Evolutionary conservation across 1,140 invertebrate genomes (phyloP).

Genomic region (Phymorhynchus buccinoides): DNA sequence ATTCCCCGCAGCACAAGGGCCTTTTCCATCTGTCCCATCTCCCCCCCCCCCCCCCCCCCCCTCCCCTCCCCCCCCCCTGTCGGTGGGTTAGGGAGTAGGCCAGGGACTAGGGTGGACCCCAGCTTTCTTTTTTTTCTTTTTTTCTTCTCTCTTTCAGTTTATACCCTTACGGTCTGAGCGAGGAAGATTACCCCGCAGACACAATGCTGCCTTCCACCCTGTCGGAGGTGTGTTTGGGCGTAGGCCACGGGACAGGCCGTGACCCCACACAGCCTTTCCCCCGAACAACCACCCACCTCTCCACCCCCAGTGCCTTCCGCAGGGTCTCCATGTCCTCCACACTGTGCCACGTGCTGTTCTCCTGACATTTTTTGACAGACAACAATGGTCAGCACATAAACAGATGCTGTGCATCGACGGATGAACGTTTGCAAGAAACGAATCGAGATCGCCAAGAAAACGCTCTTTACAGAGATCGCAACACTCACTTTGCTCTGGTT

Average conservation of each 20-base stretch:
- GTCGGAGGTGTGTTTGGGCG: slow-evolving; percentile 68
- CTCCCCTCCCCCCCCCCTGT: not conserved
- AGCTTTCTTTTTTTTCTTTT: no score
- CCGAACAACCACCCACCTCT: slow-evolving; percentile 72
- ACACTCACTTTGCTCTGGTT: no score
- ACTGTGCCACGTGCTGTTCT: slow-evolving; percentile 72
- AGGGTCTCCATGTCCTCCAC: slow-evolving; percentile 72
- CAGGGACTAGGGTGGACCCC: slow-evolving; percentile 71
- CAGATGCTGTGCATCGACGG: no score
- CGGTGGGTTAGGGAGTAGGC: slow-evolving; percentile 70
- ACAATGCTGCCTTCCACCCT: slow-evolving; percentile 69
- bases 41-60: not conserved
- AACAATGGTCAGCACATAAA: no score
- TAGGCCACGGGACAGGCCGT: slow-evolving; percentile 69
- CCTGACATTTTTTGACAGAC: no score
- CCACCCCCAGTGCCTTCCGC: slow-evolving; percentile 65
- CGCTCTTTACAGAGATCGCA: no score
- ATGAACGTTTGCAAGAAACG: no score
- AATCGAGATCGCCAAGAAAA: no score
- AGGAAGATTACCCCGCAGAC: slow-evolving; percentile 71
- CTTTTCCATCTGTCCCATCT: slow-evolving; percentile 68
- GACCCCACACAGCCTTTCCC: slow-evolving; percentile 73
- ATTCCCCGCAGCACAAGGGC: slow-evolving; percentile 72
- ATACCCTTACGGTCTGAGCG: slow-evolving; percentile 60
- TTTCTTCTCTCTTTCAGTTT: no score